phyloP scores from a whole-genome alignment of 2,797 vertebrate species.

The Darevskia nairensis region DNA sequence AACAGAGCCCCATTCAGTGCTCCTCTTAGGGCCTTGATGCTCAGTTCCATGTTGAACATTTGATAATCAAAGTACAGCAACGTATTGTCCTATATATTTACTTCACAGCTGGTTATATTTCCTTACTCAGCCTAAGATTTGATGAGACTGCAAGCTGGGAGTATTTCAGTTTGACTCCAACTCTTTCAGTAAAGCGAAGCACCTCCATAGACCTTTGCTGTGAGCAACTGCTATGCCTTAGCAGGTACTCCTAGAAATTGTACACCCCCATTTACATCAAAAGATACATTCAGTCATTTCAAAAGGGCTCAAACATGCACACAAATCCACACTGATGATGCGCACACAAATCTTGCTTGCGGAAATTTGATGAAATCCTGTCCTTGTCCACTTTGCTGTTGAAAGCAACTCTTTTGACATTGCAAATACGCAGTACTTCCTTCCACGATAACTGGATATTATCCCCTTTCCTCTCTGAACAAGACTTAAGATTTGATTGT shows the following conservation, averaged over 20 bases:
- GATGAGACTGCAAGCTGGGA: neutral
- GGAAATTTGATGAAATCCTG: neutral
- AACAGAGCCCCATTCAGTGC: neutral
- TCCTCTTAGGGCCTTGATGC: neutral
- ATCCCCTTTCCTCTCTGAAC: neutral
- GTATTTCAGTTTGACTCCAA: neutral
- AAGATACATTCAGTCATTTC: neutral
- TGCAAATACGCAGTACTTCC: neutral
- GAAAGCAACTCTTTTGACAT: neutral
- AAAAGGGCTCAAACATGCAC: neutral
- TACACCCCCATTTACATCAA: neutral
- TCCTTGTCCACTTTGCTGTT: neutral
- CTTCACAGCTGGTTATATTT: neutral
- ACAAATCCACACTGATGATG: neutral
- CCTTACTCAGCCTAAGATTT: neutral
- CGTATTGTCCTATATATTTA: neutral
- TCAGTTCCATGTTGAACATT: neutral
- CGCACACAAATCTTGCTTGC: neutral
- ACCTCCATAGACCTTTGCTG: neutral
- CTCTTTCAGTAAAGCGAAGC: neutral
- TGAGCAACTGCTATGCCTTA: too few relatives aligned
- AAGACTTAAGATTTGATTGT: neutral
- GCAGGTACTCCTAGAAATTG: neutral
- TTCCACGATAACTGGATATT: neutral
- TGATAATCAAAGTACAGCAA: neutral